Percentiles rank a stretch among this genome's conserved stretches.
Conservation (phyloP, 2,797 vertebrate genomes). For the Gastrophryne carolinensis region DNA sequence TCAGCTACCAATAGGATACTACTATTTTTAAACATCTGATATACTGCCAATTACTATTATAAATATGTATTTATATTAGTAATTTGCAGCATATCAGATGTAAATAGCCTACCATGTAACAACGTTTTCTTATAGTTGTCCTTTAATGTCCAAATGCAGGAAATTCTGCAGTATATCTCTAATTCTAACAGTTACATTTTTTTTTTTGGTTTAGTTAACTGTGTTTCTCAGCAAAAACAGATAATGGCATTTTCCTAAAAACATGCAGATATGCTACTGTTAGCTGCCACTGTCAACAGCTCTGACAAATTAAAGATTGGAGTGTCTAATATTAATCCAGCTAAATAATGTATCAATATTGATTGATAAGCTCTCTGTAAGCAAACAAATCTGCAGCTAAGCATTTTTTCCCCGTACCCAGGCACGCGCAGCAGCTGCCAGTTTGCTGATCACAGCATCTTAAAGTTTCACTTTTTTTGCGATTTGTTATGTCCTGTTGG, state of each 20-base stretch:
- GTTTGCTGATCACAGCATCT: constrained; percentile 12
- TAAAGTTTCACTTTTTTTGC: background rate
- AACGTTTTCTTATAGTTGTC: no score
- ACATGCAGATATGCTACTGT: background rate
- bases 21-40: no score
- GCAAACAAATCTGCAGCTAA: constrained; percentile 15
- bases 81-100: no score
- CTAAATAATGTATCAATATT: constrained; percentile 31
- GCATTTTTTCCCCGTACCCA: background rate
- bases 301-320: background rate
- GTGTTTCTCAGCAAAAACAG: background rate
- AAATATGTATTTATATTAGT: no score
- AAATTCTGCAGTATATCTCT: no score
- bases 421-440: background rate
- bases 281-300: background rate
- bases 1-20: no score
- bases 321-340: constrained; percentile 13
- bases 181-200: no score
- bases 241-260: background rate
- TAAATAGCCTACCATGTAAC: no score
- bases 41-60: no score
- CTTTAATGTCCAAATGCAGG: no score
- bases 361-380: constrained; percentile 1
- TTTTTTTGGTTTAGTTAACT: background rate
- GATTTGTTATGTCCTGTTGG: no score